Evolutionary conservation across 2,888 invertebrate genomes (phyloP).

Genomic region (Sarcophaga rosellei): DNA sequence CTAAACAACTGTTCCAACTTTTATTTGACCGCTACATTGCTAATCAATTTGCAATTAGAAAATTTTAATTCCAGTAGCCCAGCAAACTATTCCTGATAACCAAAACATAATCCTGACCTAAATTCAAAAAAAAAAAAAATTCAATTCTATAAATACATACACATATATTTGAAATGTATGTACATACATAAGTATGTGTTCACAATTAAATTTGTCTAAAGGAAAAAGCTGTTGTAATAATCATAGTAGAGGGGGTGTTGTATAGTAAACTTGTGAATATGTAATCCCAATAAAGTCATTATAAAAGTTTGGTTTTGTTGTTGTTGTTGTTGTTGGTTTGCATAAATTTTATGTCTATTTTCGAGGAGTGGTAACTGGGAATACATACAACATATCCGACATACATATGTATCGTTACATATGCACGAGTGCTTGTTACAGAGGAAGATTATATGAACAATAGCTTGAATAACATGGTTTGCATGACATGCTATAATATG

Average conservation of each 20-base stretch:
- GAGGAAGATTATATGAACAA: not conserved
- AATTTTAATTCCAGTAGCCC: constrained; percentile 14
- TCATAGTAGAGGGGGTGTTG: not conserved
- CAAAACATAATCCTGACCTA: constrained; percentile 47
- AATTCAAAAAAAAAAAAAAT: constrained; percentile 47
- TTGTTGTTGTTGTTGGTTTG: constrained; percentile 16
- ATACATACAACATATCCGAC: not conserved
- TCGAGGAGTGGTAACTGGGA: not conserved
- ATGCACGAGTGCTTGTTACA: not conserved
- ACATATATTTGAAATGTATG: not conserved
- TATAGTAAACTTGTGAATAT: constrained; percentile 16
- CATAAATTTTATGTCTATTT: constrained; percentile 45
- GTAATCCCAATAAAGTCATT: constrained; percentile 54
- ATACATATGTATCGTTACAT: not conserved
- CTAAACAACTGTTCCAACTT: not conserved
- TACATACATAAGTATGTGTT: not conserved
- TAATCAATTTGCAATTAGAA: not conserved
- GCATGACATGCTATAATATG: not conserved
- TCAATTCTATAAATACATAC: constrained; percentile 16
- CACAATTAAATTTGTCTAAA: not conserved
- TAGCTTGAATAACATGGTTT: not conserved
- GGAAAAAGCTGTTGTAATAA: not conserved
- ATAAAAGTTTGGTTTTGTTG: constrained; percentile 28
- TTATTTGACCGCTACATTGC: not conserved
- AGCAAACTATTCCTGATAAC: constrained; percentile 44